Conservation (phyloP, 2,888 invertebrate species). For the Plebejus argus region DNA sequence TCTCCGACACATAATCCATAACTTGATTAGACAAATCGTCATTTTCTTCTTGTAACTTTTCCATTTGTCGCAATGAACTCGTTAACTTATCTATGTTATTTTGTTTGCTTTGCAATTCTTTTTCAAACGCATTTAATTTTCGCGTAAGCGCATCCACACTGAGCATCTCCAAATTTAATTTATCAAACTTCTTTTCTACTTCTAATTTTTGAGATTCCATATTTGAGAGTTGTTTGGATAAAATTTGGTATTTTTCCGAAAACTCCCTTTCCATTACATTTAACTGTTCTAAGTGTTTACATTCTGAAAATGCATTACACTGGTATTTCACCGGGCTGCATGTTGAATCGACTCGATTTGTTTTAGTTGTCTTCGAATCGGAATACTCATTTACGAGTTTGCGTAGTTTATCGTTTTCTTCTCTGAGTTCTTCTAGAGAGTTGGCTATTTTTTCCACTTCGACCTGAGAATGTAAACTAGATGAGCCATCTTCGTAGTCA, state of each 20-base stretch:
- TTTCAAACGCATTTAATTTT: constrained; percentile 57
- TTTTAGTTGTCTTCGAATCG: constrained; percentile 39
- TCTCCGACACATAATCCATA: constrained; percentile 80
- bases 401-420: constrained; percentile 56
- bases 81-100: constrained; percentile 54
- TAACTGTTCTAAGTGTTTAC: constrained; percentile 45
- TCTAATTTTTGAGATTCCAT: constrained; percentile 52
- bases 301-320: constrained; percentile 43
- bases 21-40: constrained; percentile 79
- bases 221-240: constrained; percentile 49
- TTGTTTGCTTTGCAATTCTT: constrained; percentile 51
- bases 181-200: constrained; percentile 57
- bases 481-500: constrained; percentile 45
- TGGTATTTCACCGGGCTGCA: constrained; percentile 50
- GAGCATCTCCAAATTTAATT: constrained; percentile 56
- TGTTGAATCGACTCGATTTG: constrained; percentile 45
- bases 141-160: constrained; percentile 54
- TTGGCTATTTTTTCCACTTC: constrained; percentile 48
- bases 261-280: constrained; percentile 41
- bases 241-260: constrained; percentile 47
- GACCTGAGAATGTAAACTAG: constrained; percentile 46
- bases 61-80: constrained; percentile 49
- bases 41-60: constrained; percentile 73
- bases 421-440: constrained; percentile 50
- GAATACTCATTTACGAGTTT: constrained; percentile 48